Base-by-base conservation (phyloP, 1,140 invertebrate genomes). In the Lucilia sericata region DNA sequence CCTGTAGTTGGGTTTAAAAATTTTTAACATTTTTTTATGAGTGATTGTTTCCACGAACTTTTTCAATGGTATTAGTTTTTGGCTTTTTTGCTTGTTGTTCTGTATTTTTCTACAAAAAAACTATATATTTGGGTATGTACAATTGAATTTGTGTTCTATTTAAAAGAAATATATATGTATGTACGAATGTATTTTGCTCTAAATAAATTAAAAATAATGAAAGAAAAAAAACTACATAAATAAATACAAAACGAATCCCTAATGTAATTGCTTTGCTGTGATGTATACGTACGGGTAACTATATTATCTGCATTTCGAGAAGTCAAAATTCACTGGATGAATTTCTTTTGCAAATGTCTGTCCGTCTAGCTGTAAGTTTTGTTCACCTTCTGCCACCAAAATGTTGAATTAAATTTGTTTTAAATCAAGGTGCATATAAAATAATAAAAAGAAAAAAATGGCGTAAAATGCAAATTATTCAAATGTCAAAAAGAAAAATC, bases 381-480 rank as follows among this genome's bases (percentile, higher is more conserved):
- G 51, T 55, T 55, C 51, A 55, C 51, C 51, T 55, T 55, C 51
- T 55, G 17, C 17, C 51, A 55, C 51, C n/a, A 70, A 70, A 60
- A 60, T 19, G 19, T 70, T 70, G 60, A 70, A 70, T 70, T 70
- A 21, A 70, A 70, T 21, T 70, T 70, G 19, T 70, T 70, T 70
- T 19, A 70, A 70, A 70, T 70, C 60, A 70, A 19, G 60, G 19
- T 19, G 60, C 13, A 55, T 42, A n/a, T 42, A n/a, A 55, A 55
- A 55, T 55, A 55, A 14, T 55, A 14, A 0, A n/a, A 55, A n/a
- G 25, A 30, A 55, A 70, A 70, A 70, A 70, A 70, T 21, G 60
- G 19, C 60, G 60, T 70, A 70, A 70, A 70, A 70, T 70, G 19
- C 3, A 70, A 70, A 70, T 70, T 70, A 70, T 70, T 70, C 60